phyloP scores from a whole-genome alignment of 2,888 invertebrate genomes.

The Dyspetes luteomarginatus region DNA sequence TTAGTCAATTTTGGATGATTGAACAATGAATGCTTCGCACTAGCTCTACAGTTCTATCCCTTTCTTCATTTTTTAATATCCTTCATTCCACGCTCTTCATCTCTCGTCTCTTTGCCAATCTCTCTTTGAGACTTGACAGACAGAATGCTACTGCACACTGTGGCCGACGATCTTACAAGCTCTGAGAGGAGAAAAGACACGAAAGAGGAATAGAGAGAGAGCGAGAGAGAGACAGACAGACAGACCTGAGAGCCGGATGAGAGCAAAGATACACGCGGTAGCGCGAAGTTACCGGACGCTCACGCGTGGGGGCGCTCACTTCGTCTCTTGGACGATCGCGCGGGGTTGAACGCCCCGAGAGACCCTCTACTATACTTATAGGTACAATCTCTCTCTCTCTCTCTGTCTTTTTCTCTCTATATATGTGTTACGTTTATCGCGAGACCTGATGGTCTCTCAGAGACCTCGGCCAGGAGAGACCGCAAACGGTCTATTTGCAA shows the following conservation, averaged over 20 bases:
- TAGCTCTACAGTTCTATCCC: no score
- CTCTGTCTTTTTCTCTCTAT: slow-evolving; percentile 13
- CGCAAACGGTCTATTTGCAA: slow-evolving; percentile 73
- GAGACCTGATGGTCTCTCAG: slow-evolving; percentile 49
- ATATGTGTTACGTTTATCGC: slow-evolving; percentile 64
- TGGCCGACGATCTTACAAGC: slow-evolving; percentile 32
- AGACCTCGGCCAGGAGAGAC: slow-evolving; percentile 20
- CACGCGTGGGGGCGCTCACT: slow-evolving; percentile 23
- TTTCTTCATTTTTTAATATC: neutral
- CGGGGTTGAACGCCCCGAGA: slow-evolving; percentile 74
- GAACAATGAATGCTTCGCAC: no score
- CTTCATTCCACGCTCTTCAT: neutral
- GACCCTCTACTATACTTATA: slow-evolving; percentile 44
- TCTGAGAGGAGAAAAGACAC: neutral
- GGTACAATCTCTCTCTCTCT: slow-evolving; percentile 14
- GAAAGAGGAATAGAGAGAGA: neutral
- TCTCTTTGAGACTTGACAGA: slow-evolving; percentile 33
- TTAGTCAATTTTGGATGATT: no score
- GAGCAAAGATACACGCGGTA: no score
- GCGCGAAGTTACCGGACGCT: slow-evolving; percentile 48
- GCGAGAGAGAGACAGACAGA: neutral
- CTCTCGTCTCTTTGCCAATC: slow-evolving; percentile 22
- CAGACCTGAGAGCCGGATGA: slow-evolving; percentile 35
- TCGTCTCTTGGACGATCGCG: slow-evolving; percentile 43
- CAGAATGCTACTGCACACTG: slow-evolving; percentile 52